Base-by-base conservation (phyloP, 1,140 invertebrate genomes). In the Eumaeus atala region DNA sequence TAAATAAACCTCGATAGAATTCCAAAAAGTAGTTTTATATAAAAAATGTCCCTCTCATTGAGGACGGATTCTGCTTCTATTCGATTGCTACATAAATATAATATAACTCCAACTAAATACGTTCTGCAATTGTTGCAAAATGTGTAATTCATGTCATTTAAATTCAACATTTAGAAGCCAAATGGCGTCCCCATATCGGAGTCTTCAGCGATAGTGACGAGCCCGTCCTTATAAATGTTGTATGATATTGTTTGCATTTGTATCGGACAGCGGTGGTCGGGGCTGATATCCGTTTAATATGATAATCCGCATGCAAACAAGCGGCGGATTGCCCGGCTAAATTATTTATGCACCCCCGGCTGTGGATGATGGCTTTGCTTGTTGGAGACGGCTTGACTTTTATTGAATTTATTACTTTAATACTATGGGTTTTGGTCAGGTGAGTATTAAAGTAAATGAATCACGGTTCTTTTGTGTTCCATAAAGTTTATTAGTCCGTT, bases 261-360 rank as follows among this genome's bases (percentile, higher is more conserved):
- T 82, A 83, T 80, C 74, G 75, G 72, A 61, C 61, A 70, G 59
- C 71, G 73, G 72, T 83, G 75, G 72, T 60, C 61, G 69, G 59
- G 70, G 73, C 70, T 83, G 79, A 77, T 83, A 83, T 80, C 79
- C 78, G 77, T 82, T 83, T 85, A 85, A 85, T 85, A 85, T 85
- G 82, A 83, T 85, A 85, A 85, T 85, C 82, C 79, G 66, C 72
- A 83, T 83, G 82, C 82, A 85, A 83, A 85, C 82, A 83, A 80
- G 65, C 76, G 77, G 65, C 70, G 81, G 74, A 84, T 81, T 77
- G 76, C 72, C 77, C 70, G 74, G 66, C 68, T 73, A 80, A 83
- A 85, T 85, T 80, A 85, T 85, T 82, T 83, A 85, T 85, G 77
- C 82, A 81, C 68, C 71, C 77, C 72, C 66, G 60, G 72, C 75